Conservation (phyloP, 2,113 vertebrate genomes). For the Merops nubicus region DNA sequence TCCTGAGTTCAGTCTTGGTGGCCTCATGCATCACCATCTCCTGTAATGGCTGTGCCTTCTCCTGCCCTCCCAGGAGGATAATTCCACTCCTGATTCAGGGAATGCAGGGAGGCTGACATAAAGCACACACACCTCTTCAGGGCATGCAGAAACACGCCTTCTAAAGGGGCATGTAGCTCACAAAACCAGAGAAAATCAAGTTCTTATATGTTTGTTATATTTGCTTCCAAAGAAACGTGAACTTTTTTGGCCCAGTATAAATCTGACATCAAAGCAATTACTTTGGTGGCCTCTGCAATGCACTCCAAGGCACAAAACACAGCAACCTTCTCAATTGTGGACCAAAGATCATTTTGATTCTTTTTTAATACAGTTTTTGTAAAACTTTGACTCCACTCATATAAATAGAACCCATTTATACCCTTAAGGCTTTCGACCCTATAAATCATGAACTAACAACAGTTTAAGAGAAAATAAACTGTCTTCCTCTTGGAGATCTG, state of each 20-base stretch:
- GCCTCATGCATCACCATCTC: background rate
- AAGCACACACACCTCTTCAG: background rate
- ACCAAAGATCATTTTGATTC: background rate
- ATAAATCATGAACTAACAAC: background rate
- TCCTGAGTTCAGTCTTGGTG: background rate
- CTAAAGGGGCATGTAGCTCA: background rate
- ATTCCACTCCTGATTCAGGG: background rate
- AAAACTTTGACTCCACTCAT: background rate
- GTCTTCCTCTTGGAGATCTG: background rate
- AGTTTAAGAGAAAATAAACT: slow-evolving; percentile 4
- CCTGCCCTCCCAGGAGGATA: background rate
- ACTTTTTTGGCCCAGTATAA: background rate
- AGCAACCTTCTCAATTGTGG: background rate
- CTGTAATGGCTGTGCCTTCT: background rate
- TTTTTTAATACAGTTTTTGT: background rate
- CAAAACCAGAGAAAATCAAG: background rate
- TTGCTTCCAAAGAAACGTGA: background rate
- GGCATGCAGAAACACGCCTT: background rate
- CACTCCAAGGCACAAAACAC: background rate
- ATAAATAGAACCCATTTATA: background rate
- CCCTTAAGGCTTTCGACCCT: background rate
- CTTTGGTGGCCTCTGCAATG: background rate
- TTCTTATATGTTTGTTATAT: fast-evolving
- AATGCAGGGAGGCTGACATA: background rate
- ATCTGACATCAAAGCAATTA: background rate